phyloP scores from a whole-genome alignment of 2,797 vertebrate genomes.

The Mormyrops boulengeri region DNA sequence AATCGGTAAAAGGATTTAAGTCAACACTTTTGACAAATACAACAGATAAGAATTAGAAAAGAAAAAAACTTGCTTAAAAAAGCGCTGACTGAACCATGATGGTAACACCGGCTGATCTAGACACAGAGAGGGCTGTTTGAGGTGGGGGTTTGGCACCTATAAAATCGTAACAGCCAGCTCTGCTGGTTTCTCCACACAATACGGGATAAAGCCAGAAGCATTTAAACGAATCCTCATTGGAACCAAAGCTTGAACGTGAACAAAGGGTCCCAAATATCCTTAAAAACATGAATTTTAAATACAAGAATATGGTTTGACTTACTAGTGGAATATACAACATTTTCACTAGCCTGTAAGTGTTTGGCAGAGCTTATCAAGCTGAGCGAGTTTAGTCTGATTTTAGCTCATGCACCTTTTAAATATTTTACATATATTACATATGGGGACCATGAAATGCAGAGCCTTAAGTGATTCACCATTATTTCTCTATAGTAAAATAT shows the following conservation, averaged over 20 bases:
- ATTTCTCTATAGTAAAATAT: neutral
- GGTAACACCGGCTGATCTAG: neutral
- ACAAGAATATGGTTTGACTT: neutral
- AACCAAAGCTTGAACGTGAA: neutral
- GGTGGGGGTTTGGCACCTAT: neutral
- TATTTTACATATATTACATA: neutral
- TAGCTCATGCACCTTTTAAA: neutral
- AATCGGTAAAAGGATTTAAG: slow-evolving; percentile 43
- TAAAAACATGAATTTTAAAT: neutral
- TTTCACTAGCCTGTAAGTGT: neutral
- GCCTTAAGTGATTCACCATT: neutral
- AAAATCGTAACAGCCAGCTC: neutral
- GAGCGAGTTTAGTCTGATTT: neutral
- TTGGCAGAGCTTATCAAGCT: neutral
- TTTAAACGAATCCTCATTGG: neutral
- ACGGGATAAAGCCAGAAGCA: neutral
- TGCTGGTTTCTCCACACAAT: slow-evolving; percentile 12
- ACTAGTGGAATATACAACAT: neutral
- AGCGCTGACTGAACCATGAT: slow-evolving; percentile 34
- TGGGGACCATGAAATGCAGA: neutral
- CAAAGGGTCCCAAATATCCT: neutral
- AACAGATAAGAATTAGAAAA: slow-evolving; percentile 25
- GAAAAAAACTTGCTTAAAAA: slow-evolving; percentile 48
- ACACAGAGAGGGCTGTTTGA: neutral
- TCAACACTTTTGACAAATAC: slow-evolving; percentile 42